A percentile compares a stretch with the other conserved stretches of the same genome.
Evolutionary conservation across 2,888 invertebrate genomes (phyloP).

Genomic region (Acanthopleura granulata): DNA sequence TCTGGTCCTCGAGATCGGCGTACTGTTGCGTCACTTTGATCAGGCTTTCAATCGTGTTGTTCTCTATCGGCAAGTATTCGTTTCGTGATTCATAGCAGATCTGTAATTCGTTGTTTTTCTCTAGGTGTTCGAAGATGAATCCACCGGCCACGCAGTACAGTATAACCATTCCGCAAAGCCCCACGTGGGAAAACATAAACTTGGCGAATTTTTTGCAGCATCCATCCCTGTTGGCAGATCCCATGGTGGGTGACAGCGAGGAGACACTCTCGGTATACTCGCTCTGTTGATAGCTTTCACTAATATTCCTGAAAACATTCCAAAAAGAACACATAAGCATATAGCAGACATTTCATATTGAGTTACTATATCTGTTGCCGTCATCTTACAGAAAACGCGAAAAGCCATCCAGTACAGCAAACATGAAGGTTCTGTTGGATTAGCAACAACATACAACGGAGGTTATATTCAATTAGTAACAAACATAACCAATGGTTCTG

Average conservation of each 20-base stretch:
- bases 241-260: background rate
- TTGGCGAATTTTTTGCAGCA: slow-evolving; percentile 62
- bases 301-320: too few species aligned
- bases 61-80: slow-evolving; percentile 60
- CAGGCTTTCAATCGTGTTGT: slow-evolving; percentile 53
- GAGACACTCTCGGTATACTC: too few species aligned
- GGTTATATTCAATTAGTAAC: too few species aligned
- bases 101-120: slow-evolving; percentile 66
- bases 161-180: slow-evolving; percentile 64
- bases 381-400: too few species aligned
- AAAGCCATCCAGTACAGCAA: too few species aligned
- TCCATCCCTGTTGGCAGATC: slow-evolving; percentile 30
- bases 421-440: too few species aligned
- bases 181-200: slow-evolving; percentile 68
- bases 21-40: slow-evolving; percentile 51
- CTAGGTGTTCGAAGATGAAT: slow-evolving; percentile 68
- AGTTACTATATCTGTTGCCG: too few species aligned
- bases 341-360: too few species aligned
- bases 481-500: too few species aligned
- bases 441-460: too few species aligned
- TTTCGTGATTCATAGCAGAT: slow-evolving; percentile 59
- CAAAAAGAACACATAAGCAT: too few species aligned
- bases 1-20: slow-evolving; percentile 32
- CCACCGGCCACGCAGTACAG: slow-evolving; percentile 68
- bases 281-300: too few species aligned